Base-by-base conservation (phyloP, 2,888 invertebrate genomes). In the Drosophila anomalata region DNA sequence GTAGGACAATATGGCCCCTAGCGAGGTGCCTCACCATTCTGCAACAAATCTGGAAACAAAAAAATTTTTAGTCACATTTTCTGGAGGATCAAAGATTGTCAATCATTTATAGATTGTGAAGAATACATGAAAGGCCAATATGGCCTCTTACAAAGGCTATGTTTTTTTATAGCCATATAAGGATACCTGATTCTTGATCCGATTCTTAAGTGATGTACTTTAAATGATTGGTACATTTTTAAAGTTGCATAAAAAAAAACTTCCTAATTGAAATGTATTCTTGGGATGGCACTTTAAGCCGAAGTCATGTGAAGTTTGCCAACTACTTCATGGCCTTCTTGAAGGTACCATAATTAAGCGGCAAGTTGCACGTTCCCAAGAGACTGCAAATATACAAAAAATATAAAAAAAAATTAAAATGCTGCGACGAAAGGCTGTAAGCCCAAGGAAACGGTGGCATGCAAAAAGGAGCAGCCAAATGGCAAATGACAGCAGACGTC, bases 401-500 rank as follows among this genome's bases (percentile, higher is more conserved):
- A 48, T 22, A 29, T 8, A 31, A 7, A 14, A 14, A 0, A 17
- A 41, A 41, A 41, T 17, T 3, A 41, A 17, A 41, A 41, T 7
- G 41, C 17, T 12, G 24, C n/a, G 39, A 6, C 50, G 11, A 33
- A 47, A 50, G 66, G 24, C 63, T 9, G 46, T 31, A 31, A 63
- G 54, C 36, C 53, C 39, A 8, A 52, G 14, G 65, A 65, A 66
- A 50, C 39, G 41, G 72, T 63, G 70, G 71, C 61, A 63, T 68
- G 81, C 74, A 76, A 70, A 83, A 78, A 63, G 60, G 47, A 42
- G 66, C 55, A 67, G 47, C 70, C 54, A 79, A 75, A 84, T 75
- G 65, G 66, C 66, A 73, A 82, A 77, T 87, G 87, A 85, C 87
- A 80, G 82, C 58, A 55, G 61, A 67, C 76, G 78, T 82, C 84